phyloP scores from a whole-genome alignment of 2,113 vertebrate genomes.

The Nothobranchius furzeri region DNA sequence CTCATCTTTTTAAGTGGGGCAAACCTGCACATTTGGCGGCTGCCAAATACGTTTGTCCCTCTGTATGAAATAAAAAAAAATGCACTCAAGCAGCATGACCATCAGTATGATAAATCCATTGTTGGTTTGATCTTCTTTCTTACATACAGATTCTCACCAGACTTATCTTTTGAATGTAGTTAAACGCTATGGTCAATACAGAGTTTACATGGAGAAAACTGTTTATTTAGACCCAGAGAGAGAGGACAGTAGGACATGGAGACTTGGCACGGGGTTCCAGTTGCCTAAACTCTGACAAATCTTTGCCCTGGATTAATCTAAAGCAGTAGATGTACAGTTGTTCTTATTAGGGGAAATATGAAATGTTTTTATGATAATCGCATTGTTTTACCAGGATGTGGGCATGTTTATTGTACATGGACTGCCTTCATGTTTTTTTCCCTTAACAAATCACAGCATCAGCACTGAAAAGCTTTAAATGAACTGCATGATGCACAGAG shows the following conservation, averaged over 20 bases:
- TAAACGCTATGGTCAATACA: conserved; percentile 18
- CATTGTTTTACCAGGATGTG: conserved; percentile 27
- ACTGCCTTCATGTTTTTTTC: conserved; percentile 20
- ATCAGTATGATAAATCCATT: too few relatives aligned
- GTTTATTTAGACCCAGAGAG: conserved; percentile 36
- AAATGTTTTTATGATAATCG: conserved; percentile 27
- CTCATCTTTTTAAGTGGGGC: too few relatives aligned
- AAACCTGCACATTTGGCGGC: too few relatives aligned
- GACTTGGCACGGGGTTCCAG: conserved; percentile 66
- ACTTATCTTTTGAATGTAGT: conserved; percentile 26
- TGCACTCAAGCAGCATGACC: neutral
- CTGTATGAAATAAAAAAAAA: neutral
- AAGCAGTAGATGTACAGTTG: conserved; percentile 4
- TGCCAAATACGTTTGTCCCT: too few relatives aligned
- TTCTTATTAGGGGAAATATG: conserved; percentile 12
- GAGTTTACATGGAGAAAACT: conserved; percentile 32
- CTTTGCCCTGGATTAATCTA: neutral
- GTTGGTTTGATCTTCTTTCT: too few relatives aligned
- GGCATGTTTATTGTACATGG: conserved; percentile 17
- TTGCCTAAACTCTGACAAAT: conserved; percentile 46
- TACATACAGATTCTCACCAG: conserved; percentile 11
- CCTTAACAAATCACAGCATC: conserved; percentile 39
- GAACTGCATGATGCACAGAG: conserved; percentile 46
- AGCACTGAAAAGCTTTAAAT: conserved; percentile 36
- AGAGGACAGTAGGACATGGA: conserved; percentile 49